Conservation (phyloP, 1,140 invertebrate species). For the Octopus bimaculoides region DNA sequence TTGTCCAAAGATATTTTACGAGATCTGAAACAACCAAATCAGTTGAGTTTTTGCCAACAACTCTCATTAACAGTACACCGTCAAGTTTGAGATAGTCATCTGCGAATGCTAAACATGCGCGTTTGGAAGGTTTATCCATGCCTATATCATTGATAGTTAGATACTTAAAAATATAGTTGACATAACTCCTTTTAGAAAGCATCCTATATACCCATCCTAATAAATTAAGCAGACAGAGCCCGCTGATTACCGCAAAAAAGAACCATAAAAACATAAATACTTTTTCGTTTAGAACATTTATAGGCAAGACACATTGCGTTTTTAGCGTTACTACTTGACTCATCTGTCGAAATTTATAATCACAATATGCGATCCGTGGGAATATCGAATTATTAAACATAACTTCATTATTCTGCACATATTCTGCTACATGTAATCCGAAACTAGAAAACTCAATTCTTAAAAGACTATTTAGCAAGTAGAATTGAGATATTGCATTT, state of each 20-base stretch:
- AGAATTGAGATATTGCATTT: slow-evolving; percentile 41
- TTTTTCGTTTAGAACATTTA: slow-evolving; percentile 62
- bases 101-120: not conserved
- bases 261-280: slow-evolving; percentile 52
- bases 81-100: slow-evolving; percentile 16
- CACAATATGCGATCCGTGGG: slow-evolving; percentile 60
- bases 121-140: not conserved
- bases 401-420: not conserved
- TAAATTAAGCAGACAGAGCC: not conserved
- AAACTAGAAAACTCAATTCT: slow-evolving; percentile 28
- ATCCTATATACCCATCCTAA: not conserved
- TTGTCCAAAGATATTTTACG: slow-evolving; percentile 34
- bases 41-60: slow-evolving; percentile 42
- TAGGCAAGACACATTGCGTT: slow-evolving; percentile 59
- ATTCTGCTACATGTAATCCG: slow-evolving; percentile 30
- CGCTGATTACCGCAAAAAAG: slow-evolving; percentile 21
- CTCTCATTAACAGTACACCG: slow-evolving; percentile 39
- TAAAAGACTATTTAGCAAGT: slow-evolving; percentile 44
- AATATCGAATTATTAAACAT: slow-evolving; percentile 30
- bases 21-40: slow-evolving; percentile 40
- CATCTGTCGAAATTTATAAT: slow-evolving; percentile 58
- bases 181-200: not conserved
- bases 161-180: slow-evolving; percentile 2
- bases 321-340: slow-evolving; percentile 43
- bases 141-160: not conserved